phyloP scores from a whole-genome alignment of 2,113 vertebrate genomes.

The Sporophila hypoxantha region DNA sequence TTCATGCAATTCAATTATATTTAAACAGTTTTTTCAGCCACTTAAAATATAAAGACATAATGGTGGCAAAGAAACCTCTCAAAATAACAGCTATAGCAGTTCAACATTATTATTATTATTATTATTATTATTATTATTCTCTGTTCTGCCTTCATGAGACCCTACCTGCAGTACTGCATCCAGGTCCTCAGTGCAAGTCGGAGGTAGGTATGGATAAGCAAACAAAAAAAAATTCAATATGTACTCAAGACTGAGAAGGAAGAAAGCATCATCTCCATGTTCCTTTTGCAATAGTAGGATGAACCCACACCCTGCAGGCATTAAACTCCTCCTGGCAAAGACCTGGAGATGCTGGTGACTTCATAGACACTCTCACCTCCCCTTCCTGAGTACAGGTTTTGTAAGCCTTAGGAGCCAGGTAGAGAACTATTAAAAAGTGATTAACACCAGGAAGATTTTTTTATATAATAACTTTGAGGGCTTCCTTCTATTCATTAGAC shows the following conservation, averaged over 20 bases:
- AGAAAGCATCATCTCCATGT: not conserved
- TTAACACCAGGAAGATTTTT: not conserved
- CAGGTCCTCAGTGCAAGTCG: not conserved
- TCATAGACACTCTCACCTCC: not conserved
- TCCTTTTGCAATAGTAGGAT: not conserved
- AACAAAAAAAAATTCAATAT: not conserved
- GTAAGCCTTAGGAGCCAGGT: not conserved
- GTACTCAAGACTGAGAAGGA: not conserved
- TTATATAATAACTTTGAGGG: not conserved
- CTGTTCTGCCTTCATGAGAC: not conserved
- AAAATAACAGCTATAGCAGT: not conserved
- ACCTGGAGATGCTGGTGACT: not conserved
- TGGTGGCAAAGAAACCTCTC: not conserved
- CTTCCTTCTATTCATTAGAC: not conserved
- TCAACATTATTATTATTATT: too few relatives aligned
- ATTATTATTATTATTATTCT: not conserved
- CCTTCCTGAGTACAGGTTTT: not conserved
- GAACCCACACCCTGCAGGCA: not conserved
- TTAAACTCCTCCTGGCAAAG: not conserved
- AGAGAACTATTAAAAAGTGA: not conserved
- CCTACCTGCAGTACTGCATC: not conserved
- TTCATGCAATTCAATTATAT: not conserved
- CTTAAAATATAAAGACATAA: not conserved
- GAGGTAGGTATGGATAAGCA: not conserved
- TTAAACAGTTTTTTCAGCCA: not conserved